phyloP scores from a whole-genome alignment of 1,140 invertebrate species.

The Rhyzopertha dominica region DNA sequence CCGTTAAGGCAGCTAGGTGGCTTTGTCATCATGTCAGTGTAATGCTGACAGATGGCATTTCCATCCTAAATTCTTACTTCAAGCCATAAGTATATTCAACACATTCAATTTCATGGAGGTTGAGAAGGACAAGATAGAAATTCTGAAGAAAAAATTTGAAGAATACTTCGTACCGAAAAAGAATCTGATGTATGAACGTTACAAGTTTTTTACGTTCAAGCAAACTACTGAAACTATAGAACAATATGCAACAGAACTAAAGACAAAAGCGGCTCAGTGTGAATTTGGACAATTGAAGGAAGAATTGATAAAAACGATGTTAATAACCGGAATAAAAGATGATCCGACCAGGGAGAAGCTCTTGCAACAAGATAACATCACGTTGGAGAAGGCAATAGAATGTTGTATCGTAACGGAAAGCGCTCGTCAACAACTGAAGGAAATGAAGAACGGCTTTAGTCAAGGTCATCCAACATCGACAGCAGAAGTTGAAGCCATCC shows the following conservation, averaged over 20 bases:
- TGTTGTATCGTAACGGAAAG: background rate
- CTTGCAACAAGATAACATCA: slow-evolving; percentile 6
- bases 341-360: slow-evolving; percentile 5
- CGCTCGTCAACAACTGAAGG: background rate
- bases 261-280: slow-evolving; percentile 11
- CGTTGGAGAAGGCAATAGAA: slow-evolving; percentile 10
- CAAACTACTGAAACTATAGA: slow-evolving; percentile 16
- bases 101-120: slow-evolving; percentile 31
- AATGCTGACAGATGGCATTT: no score
- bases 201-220: slow-evolving; percentile 21
- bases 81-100: no score
- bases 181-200: slow-evolving; percentile 23
- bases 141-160: slow-evolving; percentile 26
- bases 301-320: slow-evolving; percentile 10
- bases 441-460: background rate
- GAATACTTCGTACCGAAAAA: slow-evolving; percentile 23
- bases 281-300: slow-evolving; percentile 9
- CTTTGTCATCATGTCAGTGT: no score
- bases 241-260: slow-evolving; percentile 16
- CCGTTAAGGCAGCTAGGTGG: no score
- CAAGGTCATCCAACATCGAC: background rate
- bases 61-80: no score
- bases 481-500: background rate
- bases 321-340: slow-evolving; percentile 10
- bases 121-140: slow-evolving; percentile 27